These are phyloP conservation scores for Synodontis membranacea DNA, from an alignment of 2,113 vertebrate species.

Conservation along the genomic window DNA sequence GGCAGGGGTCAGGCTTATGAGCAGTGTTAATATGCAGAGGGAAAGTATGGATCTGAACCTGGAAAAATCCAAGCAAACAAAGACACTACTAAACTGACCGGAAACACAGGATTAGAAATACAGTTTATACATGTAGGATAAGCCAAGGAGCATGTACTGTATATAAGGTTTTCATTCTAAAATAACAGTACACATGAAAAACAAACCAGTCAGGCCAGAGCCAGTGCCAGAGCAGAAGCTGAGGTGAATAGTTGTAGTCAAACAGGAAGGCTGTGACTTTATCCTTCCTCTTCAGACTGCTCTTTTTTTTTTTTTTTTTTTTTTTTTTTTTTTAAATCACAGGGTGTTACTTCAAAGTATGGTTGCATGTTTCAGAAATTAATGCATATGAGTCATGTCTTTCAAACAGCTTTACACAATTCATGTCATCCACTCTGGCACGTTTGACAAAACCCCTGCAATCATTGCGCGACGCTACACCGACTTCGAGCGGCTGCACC, in stretches of 20 bases:
- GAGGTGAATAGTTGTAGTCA: background rate
- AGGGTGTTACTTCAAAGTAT: background rate
- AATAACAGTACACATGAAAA: background rate
- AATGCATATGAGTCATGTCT: background rate
- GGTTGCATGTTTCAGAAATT: background rate
- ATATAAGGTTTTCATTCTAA: background rate
- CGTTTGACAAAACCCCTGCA: constrained; percentile 79
- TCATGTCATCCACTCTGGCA: constrained; percentile 80
- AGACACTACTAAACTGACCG: background rate
- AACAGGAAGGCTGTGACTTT: constrained; percentile 21
- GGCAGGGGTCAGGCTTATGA: background rate
- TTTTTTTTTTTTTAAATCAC: background rate
- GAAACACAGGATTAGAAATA: background rate
- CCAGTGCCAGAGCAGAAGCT: background rate
- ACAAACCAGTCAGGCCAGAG: background rate
- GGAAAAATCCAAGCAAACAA: background rate
- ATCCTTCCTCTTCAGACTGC: background rate
- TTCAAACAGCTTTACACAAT: constrained; percentile 87
- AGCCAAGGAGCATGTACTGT: background rate
- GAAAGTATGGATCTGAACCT: background rate
- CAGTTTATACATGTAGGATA: background rate
- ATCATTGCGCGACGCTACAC: constrained; percentile 87
- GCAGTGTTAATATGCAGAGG: background rate
- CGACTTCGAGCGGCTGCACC: constrained; percentile 85
- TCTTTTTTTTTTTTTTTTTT: background rate